These are phyloP conservation scores for Sarcophaga variegata DNA, from an alignment of 2,888 invertebrate genomes.

Conservation along the genomic window DNA sequence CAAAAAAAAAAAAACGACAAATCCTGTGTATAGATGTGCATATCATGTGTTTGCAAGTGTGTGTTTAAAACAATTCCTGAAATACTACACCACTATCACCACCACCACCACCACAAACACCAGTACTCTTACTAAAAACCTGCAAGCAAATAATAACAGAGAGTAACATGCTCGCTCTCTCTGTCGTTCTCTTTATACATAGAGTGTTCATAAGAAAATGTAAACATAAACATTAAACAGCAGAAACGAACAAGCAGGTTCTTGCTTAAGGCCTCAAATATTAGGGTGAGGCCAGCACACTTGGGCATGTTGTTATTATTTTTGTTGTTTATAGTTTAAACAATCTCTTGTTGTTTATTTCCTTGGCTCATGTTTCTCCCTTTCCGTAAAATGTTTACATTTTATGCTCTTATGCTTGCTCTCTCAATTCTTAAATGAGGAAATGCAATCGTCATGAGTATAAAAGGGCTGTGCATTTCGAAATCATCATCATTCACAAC, in stretches of 20 bases:
- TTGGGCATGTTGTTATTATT: conserved; percentile 66
- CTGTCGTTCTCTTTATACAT: conserved; percentile 7
- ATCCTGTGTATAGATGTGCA: conserved; percentile 1
- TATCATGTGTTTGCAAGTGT: neutral
- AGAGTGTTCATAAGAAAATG: neutral
- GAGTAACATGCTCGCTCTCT: conserved; percentile 41
- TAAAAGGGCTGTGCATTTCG: conserved; percentile 76
- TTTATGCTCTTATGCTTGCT: conserved; percentile 46
- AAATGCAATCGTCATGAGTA: conserved; percentile 72
- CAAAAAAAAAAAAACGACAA: neutral
- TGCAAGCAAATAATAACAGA: conserved; percentile 12
- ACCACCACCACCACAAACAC: conserved; percentile 23
- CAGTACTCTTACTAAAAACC: neutral
- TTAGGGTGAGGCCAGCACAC: conserved; percentile 70
- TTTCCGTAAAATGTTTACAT: conserved; percentile 41
- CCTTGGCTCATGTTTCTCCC: conserved; percentile 61
- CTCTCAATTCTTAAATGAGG: conserved; percentile 34
- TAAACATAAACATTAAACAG: conserved; percentile 17
- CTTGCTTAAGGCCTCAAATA: conserved; percentile 43
- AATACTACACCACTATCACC: conserved; percentile 47
- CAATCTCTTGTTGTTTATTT: conserved; percentile 66
- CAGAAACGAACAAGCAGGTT: conserved; percentile 54
- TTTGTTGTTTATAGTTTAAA: conserved; percentile 37
- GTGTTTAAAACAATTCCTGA: conserved; percentile 46
- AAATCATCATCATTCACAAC: conserved; percentile 79